Evolutionary conservation across 2,797 vertebrate genomes (phyloP).

Genomic region (Sarcoramphus papa): DNA sequence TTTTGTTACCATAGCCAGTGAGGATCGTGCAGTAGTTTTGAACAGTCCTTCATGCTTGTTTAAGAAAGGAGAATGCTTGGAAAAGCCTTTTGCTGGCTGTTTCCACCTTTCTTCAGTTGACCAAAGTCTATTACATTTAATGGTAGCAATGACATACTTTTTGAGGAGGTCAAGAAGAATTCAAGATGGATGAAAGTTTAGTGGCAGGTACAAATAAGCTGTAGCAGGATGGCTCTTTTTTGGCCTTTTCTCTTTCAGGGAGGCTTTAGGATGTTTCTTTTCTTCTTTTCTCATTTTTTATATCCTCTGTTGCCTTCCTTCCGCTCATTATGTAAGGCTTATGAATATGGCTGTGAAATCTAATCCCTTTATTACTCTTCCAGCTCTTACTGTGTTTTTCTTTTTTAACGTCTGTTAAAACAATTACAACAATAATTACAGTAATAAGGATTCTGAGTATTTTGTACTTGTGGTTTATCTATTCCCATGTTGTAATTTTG

Average conservation of each 20-base stretch:
- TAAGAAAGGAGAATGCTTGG: neutral
- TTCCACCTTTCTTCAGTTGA: neutral
- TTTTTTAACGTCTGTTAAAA: neutral
- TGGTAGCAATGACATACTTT: neutral
- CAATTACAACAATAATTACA: neutral
- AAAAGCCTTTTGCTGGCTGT: neutral
- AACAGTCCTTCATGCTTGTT: neutral
- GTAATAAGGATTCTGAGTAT: neutral
- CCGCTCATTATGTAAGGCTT: neutral
- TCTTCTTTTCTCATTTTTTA: neutral
- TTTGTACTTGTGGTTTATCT: neutral
- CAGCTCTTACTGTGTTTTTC: neutral
- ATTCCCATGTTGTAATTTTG: neutral
- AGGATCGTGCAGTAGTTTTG: neutral
- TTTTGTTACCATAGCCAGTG: slow-evolving; percentile 1
- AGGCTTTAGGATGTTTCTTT: neutral
- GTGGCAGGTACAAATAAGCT: neutral
- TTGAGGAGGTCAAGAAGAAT: neutral
- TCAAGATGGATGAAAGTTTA: neutral
- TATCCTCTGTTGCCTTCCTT: neutral
- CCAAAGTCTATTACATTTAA: neutral
- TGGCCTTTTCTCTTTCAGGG: neutral
- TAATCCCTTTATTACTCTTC: neutral
- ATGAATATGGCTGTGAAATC: neutral
- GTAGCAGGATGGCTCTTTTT: neutral